Base-by-base conservation (phyloP, 2,888 invertebrate species). In the Dryobota labecula region DNA sequence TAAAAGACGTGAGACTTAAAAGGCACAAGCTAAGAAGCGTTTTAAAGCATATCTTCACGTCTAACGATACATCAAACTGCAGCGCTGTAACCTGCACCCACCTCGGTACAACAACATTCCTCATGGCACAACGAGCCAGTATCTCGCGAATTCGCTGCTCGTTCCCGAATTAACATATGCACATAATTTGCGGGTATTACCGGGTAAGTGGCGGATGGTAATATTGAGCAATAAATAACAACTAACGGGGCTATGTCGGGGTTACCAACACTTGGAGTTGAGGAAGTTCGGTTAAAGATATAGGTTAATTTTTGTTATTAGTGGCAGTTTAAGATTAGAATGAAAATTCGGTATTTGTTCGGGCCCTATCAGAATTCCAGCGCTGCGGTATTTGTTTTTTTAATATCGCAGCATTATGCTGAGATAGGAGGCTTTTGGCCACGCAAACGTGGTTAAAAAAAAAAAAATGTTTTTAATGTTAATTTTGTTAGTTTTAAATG, bases 191-290 rank as follows among this genome's bases (percentile, higher is more conserved):
- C 82, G 75, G 75, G 87, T 85, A 89, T 87, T 86, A 88, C 87
- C 33, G 76, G 63, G 85, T 90, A 90, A 90, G 90, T 89, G 87
- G 86, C 80, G 84, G 78, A 72, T 70, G 74, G 84, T 89, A 85
- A 89, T 89, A 90, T 90, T 81, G 85, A 84, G 90, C 83, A 85
- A 90, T 90, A 90, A 90, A 90, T 90, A 90, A 90, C 88, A 89
- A 87, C 87, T 89, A 90, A 86, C 86, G 82, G 73, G 61, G 63
- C 43, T 47, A 33, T 24, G 70, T 73, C 41, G 65, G 73, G 76
- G 79, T 80, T 80, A 80, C 77, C 69, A 82, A 75, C 75, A 63
- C 63, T 61, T 24, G 56, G 13, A 51, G 30, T 30, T 69, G 27
- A 4, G 41, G 7, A 49, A 70, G 38, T 70, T 66, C 15, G 20